Evolutionary conservation across 2,888 invertebrate species (phyloP), one percentile per base, ranked within the genome.

Genomic region (Chloroclysta siterata): DNA sequence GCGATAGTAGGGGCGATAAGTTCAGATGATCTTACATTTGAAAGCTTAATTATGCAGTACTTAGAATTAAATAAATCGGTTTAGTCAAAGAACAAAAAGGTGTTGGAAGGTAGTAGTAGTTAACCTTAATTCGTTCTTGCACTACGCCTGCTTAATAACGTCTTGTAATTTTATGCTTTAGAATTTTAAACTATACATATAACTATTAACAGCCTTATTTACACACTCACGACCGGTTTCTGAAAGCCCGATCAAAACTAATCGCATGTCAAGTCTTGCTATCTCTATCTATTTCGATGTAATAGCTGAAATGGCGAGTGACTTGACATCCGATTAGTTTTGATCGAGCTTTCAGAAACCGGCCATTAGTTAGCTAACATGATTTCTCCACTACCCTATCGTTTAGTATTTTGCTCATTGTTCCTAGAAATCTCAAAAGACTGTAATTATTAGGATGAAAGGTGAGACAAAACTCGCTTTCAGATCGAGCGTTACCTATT

Each of bases 21-120:
- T 44, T 22, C 4, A 22, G 7, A 22, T 22, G 17, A 48, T 28
- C n/a, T 28, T 48, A 28, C 48, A 48, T 48, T 28, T 48, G 48
- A 48, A 48, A 48, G 28, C 28, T 28, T 10, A 46, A 46, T 15
- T 17, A 17, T 15, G 11, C 10, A 46, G 17, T 17, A 17, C 15
- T 44, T 7, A 46, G 14, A 8, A 44, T 44, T 15, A 44, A 44
- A 44, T 47, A 2, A 78, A 75, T 77, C 77, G 76, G 65, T 69
- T 69, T 58, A 55, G 66, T 13, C 22, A 56, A 22, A n/a, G 22
- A 29, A 44, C 48, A 28, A 39, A 47, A 41, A 5, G 41, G 10
- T 56, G 33, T 8, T 33, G 33, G 28, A 13, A 1, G 11, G 70
- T 81, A 80, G 84, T 83, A 5, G 70, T 81, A 80, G 84, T 83